A percentile compares a stretch with the other conserved stretches of the same genome.
Evolutionary conservation across 1,140 invertebrate species (phyloP).

Genomic region (Hylaeus anthracinus): DNA sequence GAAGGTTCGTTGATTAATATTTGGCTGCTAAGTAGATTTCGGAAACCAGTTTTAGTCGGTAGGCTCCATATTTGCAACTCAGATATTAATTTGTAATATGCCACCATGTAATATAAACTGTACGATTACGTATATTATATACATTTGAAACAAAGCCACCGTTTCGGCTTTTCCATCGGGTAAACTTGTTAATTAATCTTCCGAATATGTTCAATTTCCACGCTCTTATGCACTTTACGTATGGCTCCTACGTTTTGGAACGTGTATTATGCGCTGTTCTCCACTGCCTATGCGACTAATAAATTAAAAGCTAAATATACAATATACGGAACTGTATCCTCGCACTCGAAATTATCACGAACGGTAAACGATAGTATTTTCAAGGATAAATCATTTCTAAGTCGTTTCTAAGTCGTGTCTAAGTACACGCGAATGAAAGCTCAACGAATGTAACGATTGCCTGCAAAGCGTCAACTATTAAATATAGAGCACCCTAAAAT

Average conservation of each 20-base stretch:
- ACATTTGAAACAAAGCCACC: neutral
- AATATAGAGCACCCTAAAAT: neutral
- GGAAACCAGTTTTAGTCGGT: neutral
- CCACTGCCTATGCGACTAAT: neutral
- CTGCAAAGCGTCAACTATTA: slow-evolving; percentile 20
- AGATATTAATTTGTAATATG: neutral
- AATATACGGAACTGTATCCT: slow-evolving; percentile 2
- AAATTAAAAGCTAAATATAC: slow-evolving; percentile 44
- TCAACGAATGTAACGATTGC: slow-evolving; percentile 34
- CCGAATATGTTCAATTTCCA: neutral
- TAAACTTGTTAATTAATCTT: neutral
- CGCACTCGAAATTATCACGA: slow-evolving; percentile 3
- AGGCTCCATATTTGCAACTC: neutral
- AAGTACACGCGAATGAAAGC: slow-evolving; percentile 39
- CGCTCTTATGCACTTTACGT: slow-evolving; percentile 8
- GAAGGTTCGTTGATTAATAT: no score
- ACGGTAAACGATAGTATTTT: slow-evolving; percentile 4
- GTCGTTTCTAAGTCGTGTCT: slow-evolving; percentile 14
- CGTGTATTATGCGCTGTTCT: neutral
- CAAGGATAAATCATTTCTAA: slow-evolving; percentile 10
- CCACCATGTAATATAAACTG: neutral
- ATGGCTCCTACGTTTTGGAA: neutral
- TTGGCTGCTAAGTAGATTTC: neutral
- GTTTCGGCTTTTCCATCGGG: no score
- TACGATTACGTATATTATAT: neutral